Evolutionary conservation across 1,140 invertebrate species (phyloP), one percentile per base, ranked within the genome.

Genomic region (Uloborus diversus): DNA sequence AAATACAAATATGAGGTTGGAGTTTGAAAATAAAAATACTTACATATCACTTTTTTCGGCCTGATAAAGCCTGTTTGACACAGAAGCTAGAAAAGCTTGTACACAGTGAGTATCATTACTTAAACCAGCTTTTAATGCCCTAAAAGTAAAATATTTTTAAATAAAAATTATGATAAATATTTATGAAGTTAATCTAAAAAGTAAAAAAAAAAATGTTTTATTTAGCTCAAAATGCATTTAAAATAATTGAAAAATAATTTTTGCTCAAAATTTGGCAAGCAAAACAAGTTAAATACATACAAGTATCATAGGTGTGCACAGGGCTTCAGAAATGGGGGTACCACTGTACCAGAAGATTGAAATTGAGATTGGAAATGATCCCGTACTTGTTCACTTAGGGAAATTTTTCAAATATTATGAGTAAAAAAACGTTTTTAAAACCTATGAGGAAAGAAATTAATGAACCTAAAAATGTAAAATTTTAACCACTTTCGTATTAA

Each of bases 1-100:
- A n/a, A n/a, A n/a, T n/a, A n/a, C n/a, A n/a, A n/a, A n/a, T n/a
- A n/a, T n/a, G n/a, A n/a, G n/a, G n/a, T n/a, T 9, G 37, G 17
- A 42, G 0, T 42, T 17, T n/a, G 7, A 53, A 53, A 53, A 53
- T 20, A n/a, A n/a, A 53, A 53, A 53, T 27, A 78, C 49, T 61
- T 83, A 92, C 92, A 91, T 87, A 82, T 89, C 88, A 83, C 87
- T 87, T 83, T 88, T 88, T 69, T 89, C 88, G 0, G 88, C 88
- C 30, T 86, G 85, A 85, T 98, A 99, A 35, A 99, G 88, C 73
- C 96, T 90, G 84, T 97, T 98, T 4, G 97, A 99, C 0, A 99
- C 92, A 37, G 94, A 95, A 0, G 96, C 95, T 4, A 99, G 92
- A 61, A 99, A 89, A 0, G 97, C 97, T 23, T 96, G 93, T 0